Evolutionary conservation across 2,888 invertebrate genomes (phyloP).

Genomic region (Hybos culiciformis): DNA sequence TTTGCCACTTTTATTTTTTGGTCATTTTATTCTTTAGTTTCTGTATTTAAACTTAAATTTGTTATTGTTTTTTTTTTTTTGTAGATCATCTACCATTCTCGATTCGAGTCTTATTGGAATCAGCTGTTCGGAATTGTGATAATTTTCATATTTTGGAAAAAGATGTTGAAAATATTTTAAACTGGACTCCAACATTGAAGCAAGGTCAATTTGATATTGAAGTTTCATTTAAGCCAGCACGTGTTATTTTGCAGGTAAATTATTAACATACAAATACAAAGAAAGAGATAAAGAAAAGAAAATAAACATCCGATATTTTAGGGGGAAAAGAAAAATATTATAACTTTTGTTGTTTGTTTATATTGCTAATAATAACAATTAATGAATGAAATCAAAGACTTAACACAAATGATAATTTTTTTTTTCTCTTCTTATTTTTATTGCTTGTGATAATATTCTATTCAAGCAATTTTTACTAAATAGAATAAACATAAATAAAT

Average conservation of each 20-base stretch:
- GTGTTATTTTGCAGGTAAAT: conserved; percentile 84
- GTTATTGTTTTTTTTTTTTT: conserved; percentile 9
- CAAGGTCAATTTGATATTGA: conserved; percentile 53
- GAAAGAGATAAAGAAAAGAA: not conserved
- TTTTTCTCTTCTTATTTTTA: not conserved
- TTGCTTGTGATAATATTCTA: not conserved
- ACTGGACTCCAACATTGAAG: conserved; percentile 54
- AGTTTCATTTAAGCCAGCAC: conserved; percentile 89
- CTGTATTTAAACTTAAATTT: too few relatives aligned
- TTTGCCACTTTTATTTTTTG: too few relatives aligned
- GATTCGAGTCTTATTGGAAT: conserved; percentile 84
- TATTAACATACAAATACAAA: not conserved
- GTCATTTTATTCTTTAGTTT: too few relatives aligned
- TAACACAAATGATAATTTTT: too few relatives aligned
- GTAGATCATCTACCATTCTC: conserved; percentile 80
- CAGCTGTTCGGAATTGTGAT: conserved; percentile 92
- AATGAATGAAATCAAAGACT: too few relatives aligned
- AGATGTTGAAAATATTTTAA: conserved; percentile 78
- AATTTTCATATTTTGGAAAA: conserved; percentile 74
- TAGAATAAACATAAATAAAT: not conserved
- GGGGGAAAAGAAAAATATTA: too few relatives aligned
- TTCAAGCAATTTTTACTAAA: too few relatives aligned
- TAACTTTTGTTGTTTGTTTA: too few relatives aligned
- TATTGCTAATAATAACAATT: too few relatives aligned
- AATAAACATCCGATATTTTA: too few relatives aligned